Base-by-base conservation (phyloP, 2,888 invertebrate genomes). In the Epistrophe eligans region DNA sequence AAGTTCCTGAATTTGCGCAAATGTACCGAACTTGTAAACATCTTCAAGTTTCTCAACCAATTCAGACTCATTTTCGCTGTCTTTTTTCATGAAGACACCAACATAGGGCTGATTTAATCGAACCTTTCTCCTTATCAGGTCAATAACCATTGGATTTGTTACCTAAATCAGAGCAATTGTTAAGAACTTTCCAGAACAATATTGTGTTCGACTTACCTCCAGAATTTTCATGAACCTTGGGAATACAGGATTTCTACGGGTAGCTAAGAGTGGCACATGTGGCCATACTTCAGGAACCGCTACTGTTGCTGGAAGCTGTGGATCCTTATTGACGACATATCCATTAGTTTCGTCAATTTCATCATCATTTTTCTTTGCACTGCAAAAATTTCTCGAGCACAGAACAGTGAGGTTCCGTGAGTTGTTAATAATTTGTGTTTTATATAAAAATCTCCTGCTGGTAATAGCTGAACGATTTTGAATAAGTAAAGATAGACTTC, bases 181-280 rank as follows among this genome's bases (percentile, higher is more conserved):
- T 13, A n/a, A 19, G 7, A 43, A 62, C 48, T 32, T 70, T 19
- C 17, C 58, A n/a, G 38, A 62, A 43, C 10, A 15, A 19, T 64
- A 7, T 28, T n/a, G 2, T 32, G 11, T 35, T 48, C 4, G 13
- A 82, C 83, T 35, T 91, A 98, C 97, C 95, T 99, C 99, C 88
- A 99, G 96, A 89, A 99, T 95, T 94, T 99, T 99, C 89, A 99
- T 98, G 93, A 99, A 99, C 89, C 98, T 95, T 24, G 99, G 99
- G 94, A 99, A 99, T 1, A 99, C 97, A 6, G 99, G 99, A 94
- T 99, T 98, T 89, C 98, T 95, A 90, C 95, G 96, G 88, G 99
- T 97, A 0, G 99, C 98, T 89, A 99, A 96, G 10, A 99, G 96
- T 4, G 99, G 99, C 24, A 99, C 96, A 92, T 97, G 96, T 0